These are phyloP conservation scores for Dendrolimus kikuchii DNA, from an alignment of 1,140 invertebrate genomes.

Conservation along the genomic window DNA sequence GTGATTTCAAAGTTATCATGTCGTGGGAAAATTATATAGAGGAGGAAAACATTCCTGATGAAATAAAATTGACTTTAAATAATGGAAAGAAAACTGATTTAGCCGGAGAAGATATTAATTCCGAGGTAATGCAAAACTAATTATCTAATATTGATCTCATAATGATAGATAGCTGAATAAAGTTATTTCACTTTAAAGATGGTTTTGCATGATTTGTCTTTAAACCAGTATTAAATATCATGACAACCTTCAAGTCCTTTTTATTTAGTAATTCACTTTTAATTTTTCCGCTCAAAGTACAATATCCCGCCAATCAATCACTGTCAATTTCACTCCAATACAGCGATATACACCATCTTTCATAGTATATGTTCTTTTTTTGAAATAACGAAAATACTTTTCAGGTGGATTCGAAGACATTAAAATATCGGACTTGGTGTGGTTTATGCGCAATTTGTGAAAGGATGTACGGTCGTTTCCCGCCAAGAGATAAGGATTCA, in stretches of 20 bases:
- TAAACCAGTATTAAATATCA: conserved; percentile 24
- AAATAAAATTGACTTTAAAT: conserved; percentile 51
- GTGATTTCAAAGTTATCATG: conserved; percentile 63
- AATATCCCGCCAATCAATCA: too few species aligned
- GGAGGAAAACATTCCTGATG: conserved; percentile 50
- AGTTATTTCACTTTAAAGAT: too few species aligned
- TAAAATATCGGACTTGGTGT: conserved; percentile 79
- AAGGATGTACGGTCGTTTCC: conserved; percentile 72
- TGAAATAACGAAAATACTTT: too few species aligned
- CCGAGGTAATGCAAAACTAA: conserved; percentile 31
- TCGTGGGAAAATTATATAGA: conserved; percentile 67
- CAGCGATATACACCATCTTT: too few species aligned
- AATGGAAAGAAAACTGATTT: conserved; percentile 21
- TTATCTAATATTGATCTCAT: neutral
- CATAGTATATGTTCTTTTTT: too few species aligned
- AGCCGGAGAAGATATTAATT: conserved; percentile 9
- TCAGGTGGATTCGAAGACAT: too few species aligned
- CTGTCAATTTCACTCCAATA: too few species aligned
- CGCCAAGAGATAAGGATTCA: conserved; percentile 65
- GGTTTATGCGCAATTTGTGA: conserved; percentile 79
- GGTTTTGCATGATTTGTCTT: conserved; percentile 15
- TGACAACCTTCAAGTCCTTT: too few species aligned
- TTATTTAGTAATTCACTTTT: too few species aligned
- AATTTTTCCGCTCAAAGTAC: too few species aligned
- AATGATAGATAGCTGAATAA: too few species aligned